phyloP scores from a whole-genome alignment of 2,888 invertebrate species.

The Sarcophaga rosellei region DNA sequence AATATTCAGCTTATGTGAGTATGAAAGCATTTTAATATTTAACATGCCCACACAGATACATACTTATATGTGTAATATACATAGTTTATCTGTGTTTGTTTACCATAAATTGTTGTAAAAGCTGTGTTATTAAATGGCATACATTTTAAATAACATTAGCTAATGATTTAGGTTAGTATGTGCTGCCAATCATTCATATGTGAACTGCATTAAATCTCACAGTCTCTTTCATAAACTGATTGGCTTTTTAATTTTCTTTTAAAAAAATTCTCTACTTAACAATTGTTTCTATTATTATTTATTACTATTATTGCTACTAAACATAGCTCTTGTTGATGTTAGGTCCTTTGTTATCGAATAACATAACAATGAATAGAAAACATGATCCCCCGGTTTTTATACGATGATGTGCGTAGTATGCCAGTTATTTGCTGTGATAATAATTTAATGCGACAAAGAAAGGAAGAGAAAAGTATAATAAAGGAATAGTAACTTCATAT shows the following conservation, averaged over 20 bases:
- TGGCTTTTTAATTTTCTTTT: too few species aligned
- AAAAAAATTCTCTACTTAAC: too few species aligned
- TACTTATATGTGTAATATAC: too few species aligned
- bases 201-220: too few species aligned
- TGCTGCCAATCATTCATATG: too few species aligned
- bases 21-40: neutral
- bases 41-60: neutral
- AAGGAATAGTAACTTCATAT: constrained; percentile 37
- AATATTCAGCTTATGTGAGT: neutral
- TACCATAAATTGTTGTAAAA: too few species aligned
- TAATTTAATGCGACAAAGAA: constrained; percentile 12
- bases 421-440: constrained; percentile 52
- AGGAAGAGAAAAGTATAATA: constrained; percentile 6
- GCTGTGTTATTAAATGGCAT: too few species aligned
- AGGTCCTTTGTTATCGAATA: constrained; percentile 24
- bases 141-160: neutral
- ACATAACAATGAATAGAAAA: constrained; percentile 24
- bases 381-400: constrained; percentile 1
- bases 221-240: too few species aligned
- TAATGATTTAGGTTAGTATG: neutral
- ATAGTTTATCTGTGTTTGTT: too few species aligned
- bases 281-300: neutral
- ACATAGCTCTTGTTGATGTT: neutral
- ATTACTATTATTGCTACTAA: neutral
- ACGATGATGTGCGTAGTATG: neutral